Evolutionary conservation across 2,113 vertebrate species (phyloP).

Genomic region (Cyphomyrus discorhynchus): DNA sequence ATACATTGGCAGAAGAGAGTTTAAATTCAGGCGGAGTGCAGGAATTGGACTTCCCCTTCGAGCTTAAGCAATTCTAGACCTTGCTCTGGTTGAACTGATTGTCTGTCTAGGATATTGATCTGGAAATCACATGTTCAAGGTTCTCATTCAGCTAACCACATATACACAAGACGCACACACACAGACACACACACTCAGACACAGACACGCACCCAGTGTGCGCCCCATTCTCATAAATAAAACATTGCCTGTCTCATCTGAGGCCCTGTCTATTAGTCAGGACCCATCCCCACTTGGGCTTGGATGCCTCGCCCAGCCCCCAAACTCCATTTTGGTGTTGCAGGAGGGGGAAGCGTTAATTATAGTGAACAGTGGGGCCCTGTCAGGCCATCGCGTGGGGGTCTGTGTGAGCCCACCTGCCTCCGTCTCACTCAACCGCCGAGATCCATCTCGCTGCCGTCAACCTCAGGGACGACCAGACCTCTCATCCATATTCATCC

Average conservation of each 20-base stretch:
- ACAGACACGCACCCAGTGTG: slow-evolving; percentile 36
- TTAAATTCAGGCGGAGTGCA: neutral
- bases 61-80: neutral
- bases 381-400: slow-evolving; percentile 61
- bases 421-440: slow-evolving; percentile 27
- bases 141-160: neutral
- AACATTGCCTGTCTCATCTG: slow-evolving; percentile 40
- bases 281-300: slow-evolving; percentile 52
- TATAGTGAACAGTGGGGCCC: slow-evolving; percentile 60
- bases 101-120: slow-evolving; percentile 17
- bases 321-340: slow-evolving; percentile 47
- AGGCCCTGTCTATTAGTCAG: slow-evolving; percentile 59
- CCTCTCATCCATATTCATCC: slow-evolving; percentile 64
- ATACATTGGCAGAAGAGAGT: neutral
- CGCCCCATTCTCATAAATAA: slow-evolving; percentile 56
- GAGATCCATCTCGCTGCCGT: slow-evolving; percentile 45
- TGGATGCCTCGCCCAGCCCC: slow-evolving; percentile 27
- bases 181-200: slow-evolving; percentile 31
- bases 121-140: neutral
- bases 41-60: neutral
- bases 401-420: slow-evolving; percentile 27
- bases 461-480: slow-evolving; percentile 45
- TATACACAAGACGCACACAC: slow-evolving; percentile 15
- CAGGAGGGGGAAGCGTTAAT: slow-evolving; percentile 61
- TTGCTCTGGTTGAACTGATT: slow-evolving; percentile 1